Conservation (phyloP, 1,140 invertebrate species). For the Campoletis sonorensis region DNA sequence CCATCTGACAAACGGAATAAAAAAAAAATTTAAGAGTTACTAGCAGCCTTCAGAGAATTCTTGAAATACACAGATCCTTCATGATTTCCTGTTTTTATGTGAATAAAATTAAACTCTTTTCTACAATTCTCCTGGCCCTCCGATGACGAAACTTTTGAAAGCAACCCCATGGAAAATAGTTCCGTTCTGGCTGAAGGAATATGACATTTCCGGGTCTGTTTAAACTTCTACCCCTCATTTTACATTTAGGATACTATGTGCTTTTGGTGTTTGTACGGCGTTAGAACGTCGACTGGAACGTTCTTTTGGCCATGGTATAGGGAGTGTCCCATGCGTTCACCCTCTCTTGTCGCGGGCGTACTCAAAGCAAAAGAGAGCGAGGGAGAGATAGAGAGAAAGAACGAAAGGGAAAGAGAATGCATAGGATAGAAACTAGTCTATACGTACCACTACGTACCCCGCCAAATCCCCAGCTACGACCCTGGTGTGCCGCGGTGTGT, state of each 20-base stretch:
- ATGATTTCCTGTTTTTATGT: no score
- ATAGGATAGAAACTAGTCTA: slow-evolving; percentile 41
- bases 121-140: background rate
- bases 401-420: slow-evolving; percentile 63
- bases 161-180: background rate
- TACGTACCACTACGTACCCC: slow-evolving; percentile 48
- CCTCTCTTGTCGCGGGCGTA: slow-evolving; percentile 48
- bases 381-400: slow-evolving; percentile 54
- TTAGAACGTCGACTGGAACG: background rate
- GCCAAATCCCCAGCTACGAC: slow-evolving; percentile 70
- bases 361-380: slow-evolving; percentile 54
- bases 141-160: background rate
- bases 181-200: slow-evolving; percentile 30
- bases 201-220: slow-evolving; percentile 16
- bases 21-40: no score
- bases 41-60: no score
- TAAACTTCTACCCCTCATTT: slow-evolving; percentile 14
- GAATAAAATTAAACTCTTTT: no score
- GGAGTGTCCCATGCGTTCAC: slow-evolving; percentile 50
- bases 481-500: slow-evolving; percentile 66
- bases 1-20: no score
- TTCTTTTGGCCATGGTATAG: background rate
- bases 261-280: background rate
- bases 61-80: no score
- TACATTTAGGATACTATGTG: background rate